Conservation (phyloP, 2,797 vertebrate species). For the Periparus ater region DNA sequence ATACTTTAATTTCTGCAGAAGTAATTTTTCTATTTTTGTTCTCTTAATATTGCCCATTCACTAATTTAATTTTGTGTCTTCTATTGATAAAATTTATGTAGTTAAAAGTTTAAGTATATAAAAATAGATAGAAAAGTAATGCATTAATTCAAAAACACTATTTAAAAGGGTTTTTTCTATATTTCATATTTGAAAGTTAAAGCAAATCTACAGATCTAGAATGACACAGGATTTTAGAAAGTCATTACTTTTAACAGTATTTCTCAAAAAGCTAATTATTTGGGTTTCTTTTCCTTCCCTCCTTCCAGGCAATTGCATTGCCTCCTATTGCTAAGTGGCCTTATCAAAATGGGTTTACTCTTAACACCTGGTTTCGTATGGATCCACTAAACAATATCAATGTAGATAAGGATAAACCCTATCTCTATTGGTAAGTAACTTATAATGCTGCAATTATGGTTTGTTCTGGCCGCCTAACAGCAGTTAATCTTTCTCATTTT, state of each 20-base stretch:
- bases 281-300: not conserved
- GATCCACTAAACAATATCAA: constrained; percentile 97
- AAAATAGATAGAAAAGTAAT: not conserved
- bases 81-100: not conserved
- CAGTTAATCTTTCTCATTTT: not conserved
- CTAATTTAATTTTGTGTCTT: not conserved
- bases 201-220: not conserved
- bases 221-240: not conserved
- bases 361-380: constrained; percentile 99
- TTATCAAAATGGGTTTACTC: constrained; percentile 97
- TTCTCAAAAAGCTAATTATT: not conserved
- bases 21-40: not conserved
- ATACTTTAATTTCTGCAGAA: not conserved
- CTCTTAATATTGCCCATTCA: not conserved
- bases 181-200: not conserved
- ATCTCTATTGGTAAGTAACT: constrained; percentile 94
- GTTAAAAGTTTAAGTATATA: not conserved
- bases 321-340: constrained; percentile 99
- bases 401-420: constrained; percentile 97
- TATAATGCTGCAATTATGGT: not conserved
- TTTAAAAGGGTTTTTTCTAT: not conserved
- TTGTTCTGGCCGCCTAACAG: not conserved
- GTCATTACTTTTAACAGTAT: not conserved
- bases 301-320: constrained; percentile 91
- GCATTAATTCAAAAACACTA: not conserved